Conservation (phyloP, 2,113 vertebrate genomes). For the Catharus fuscescens region DNA sequence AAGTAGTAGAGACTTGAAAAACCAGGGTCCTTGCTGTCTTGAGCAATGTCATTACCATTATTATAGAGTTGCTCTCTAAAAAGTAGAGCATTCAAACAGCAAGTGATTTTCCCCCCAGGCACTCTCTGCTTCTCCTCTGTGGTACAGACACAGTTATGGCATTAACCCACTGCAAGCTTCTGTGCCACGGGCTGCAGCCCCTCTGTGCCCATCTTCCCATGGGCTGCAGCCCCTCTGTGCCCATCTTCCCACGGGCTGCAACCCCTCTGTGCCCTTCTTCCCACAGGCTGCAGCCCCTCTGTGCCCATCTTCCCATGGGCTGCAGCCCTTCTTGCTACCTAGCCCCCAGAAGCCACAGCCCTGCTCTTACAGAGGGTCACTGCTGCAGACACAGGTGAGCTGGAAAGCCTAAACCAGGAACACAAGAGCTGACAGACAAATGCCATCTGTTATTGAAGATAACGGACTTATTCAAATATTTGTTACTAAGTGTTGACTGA, state of each 20-base stretch:
- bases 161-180: background rate
- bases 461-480: background rate
- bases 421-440: background rate
- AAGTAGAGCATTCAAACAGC: slow-evolving; percentile 50
- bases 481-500: background rate
- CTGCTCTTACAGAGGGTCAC: background rate
- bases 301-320: background rate
- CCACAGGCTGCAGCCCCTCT: background rate
- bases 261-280: background rate
- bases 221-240: background rate
- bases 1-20: slow-evolving; percentile 35
- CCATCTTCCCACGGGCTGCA: too few relatives aligned
- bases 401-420: background rate
- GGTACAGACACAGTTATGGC: background rate
- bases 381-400: background rate
- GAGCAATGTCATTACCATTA: slow-evolving; percentile 53
- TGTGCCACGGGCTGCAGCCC: background rate
- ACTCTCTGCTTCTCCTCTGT: background rate
- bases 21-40: slow-evolving; percentile 21
- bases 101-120: slow-evolving; percentile 21
- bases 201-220: background rate
- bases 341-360: background rate
- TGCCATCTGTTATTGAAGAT: background rate
- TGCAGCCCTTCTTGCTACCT: background rate
- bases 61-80: slow-evolving; percentile 20